phyloP scores from a whole-genome alignment of 37 sponge, comb jelly and placozoan genomes.

The Agelas oroides region DNA sequence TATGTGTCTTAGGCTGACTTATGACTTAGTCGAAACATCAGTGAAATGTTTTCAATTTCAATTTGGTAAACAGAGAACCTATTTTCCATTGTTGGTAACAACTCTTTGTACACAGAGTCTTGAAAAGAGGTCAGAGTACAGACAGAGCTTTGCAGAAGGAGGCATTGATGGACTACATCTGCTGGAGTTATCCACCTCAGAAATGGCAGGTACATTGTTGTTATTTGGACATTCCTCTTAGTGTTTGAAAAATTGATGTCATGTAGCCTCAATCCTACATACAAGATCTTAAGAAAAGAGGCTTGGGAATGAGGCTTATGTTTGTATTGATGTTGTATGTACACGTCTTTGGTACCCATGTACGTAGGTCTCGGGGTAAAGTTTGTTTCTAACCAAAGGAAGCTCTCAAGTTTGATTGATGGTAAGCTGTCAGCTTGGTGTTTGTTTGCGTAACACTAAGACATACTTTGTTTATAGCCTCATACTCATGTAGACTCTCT shows the following conservation, averaged over 20 bases:
- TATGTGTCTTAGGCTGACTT: no score
- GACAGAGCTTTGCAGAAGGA: slow-evolving; percentile 33
- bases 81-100: no score
- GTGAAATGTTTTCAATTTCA: no score
- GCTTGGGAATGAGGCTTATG: not conserved
- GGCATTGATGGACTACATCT: slow-evolving; percentile 72
- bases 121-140: slow-evolving; percentile 36
- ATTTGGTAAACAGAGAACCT: no score
- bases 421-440: slow-evolving; percentile 46
- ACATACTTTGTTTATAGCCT: no score
- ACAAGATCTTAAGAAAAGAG: not conserved
- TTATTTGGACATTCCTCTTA: no score
- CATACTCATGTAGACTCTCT: no score
- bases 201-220: slow-evolving; percentile 47
- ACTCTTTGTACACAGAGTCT: slow-evolving; percentile 31
- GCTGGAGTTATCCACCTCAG: slow-evolving; percentile 60
- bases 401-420: slow-evolving; percentile 49
- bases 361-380: slow-evolving; percentile 68
- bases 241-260: no score
- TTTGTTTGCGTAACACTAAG: not conserved
- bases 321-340: not conserved
- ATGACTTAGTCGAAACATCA: no score
- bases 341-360: no score
- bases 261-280: no score
- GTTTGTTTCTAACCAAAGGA: slow-evolving; percentile 61